Base-by-base conservation (phyloP, 1,140 invertebrate genomes). In the Formica selysi region DNA sequence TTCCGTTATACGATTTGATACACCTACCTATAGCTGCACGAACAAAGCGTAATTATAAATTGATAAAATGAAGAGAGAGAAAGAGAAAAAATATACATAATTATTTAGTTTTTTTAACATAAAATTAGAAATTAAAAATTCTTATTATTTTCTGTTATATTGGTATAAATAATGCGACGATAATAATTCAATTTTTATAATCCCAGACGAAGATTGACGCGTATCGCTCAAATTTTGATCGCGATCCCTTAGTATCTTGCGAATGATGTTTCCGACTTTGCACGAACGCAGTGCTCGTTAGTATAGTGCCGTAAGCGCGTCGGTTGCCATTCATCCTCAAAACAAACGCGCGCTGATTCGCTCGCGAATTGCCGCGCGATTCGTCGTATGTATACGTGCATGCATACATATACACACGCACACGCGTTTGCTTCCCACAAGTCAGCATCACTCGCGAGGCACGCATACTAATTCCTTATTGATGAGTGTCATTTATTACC, bases 401-500 rank as follows among this genome's bases (percentile, higher is more conserved):
- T 11, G 22, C 13, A 29, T 32, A 41, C 51, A 51, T 26, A 57
- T 51, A 51, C 4, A 51, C 4, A 16, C 4, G 4, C 3, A 3
- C 44, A 48, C 48, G 48, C 16, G 48, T 51, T 51, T 29, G 68
- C 85, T 70, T 90, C 85, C 70, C 88, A 89, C 67, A 89, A 79
- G 62, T 59, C 76, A 61, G 44, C 51, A n/a, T 54, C 57, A 38
- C 65, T 62, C 73, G 73, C 68, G 32, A 68, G 32, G 87, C 32
- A 48, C 83, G 76, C 81, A 90, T 88, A 74, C 74, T 92, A 93
- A 93, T 92, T 92, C 87, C 62, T 90, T 92, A 93, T 93, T 92
- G 92, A 93, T 93, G 92, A 90, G 85, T 88, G 89, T 91, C 92
- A 93, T 93, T 93, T 91, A 87, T 93, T 89, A 93, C 86, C 87